Evolutionary conservation across 2,113 vertebrate genomes (phyloP), one percentile per base, ranked within the genome.

Genomic region (Eurypyga helias): DNA sequence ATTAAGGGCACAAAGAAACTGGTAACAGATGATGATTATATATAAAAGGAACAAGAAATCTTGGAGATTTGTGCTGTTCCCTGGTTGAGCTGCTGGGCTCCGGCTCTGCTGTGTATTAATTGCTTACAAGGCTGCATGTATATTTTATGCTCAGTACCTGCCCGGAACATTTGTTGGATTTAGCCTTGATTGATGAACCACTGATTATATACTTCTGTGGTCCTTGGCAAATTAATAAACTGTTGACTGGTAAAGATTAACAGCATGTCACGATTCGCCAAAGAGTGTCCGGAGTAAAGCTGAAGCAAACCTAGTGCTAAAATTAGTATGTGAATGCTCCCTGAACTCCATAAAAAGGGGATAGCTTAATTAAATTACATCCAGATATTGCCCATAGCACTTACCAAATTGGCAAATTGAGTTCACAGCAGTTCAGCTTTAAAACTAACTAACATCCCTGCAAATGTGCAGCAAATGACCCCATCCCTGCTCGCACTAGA

Each of bases 161-260:
- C 93, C 95, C 91, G 87, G 95, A 97, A 96, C 96, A 83, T 94
- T 97, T 96, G 96, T 96, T 95, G 95, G 95, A 95, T 96, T 96
- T 95, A 96, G 87, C 89, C 78, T 87, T 96, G 96, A 96, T 96
- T 96, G 96, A 97, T 97, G 96, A 96, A 96, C 91, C 96, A 49
- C 79, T 96, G 96, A 96, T 97, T 94, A 96, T 95, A 95, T 96
- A 96, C 92, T 96, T 97, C 94, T 96, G 95, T 95, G 62, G 87
- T 91, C 79, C 84, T 83, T 3, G 8, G 96, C 89, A 97, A 95
- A 96, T 97, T 96, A 97, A 96, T 97, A 97, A 96, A 95, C 92
- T 95, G 96, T 95, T 97, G 96, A 96, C 95, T 96, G 93, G 92
- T 96, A 73, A 87, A 96, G 96, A 97, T 97, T 97, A 96, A 95